A percentile compares a stretch with the other conserved stretches of the same genome.
phyloP scores from a whole-genome alignment of 2,888 invertebrate genomes.

The Orthonychiurus folsomi region DNA sequence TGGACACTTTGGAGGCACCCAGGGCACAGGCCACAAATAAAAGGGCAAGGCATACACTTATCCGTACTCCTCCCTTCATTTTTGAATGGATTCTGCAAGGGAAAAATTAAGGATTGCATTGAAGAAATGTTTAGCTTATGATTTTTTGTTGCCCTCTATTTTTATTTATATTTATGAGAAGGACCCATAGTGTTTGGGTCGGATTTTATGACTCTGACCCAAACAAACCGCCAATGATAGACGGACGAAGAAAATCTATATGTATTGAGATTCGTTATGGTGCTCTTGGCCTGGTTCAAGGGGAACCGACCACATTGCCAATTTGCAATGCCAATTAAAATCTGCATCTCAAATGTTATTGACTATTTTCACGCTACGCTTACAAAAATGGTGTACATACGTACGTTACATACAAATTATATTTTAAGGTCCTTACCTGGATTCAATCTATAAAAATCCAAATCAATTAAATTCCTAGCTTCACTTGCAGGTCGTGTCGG shows the following conservation, averaged over 20 bases:
- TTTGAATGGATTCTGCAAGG: conserved; percentile 16
- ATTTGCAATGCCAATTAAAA: too few species aligned
- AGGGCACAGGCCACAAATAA: conserved; percentile 26
- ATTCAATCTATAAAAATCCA: background rate
- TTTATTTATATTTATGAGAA: too few species aligned
- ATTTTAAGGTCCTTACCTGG: too few species aligned
- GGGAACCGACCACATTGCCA: too few species aligned
- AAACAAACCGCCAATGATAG: too few species aligned
- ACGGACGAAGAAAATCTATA: too few species aligned
- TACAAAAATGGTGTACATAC: too few species aligned
- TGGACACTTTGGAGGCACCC: conserved; percentile 18
- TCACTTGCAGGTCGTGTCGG: background rate
- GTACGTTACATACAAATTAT: background rate
- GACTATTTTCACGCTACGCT: too few species aligned
- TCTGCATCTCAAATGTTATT: too few species aligned
- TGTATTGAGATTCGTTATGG: too few species aligned
- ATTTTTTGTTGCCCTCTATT: background rate
- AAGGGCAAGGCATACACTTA: conserved; percentile 30
- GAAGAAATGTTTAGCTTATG: background rate
- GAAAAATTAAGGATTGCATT: background rate
- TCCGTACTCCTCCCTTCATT: conserved; percentile 37
- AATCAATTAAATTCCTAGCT: background rate
- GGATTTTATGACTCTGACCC: background rate
- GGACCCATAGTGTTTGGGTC: background rate
- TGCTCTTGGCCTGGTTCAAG: too few species aligned